Evolutionary conservation across 2,113 vertebrate genomes (phyloP).

Genomic region (Rhea pennata): DNA sequence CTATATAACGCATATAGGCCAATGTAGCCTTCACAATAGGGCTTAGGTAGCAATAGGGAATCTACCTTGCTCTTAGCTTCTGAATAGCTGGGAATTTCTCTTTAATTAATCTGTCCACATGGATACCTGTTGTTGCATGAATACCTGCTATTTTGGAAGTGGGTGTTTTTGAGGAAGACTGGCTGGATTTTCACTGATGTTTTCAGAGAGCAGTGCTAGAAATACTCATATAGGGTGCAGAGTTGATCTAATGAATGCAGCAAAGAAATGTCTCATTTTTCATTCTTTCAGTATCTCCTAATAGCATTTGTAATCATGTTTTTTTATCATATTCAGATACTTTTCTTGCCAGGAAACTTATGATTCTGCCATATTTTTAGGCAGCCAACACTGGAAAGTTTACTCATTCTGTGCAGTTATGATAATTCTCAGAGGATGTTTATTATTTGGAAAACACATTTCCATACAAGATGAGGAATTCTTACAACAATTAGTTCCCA

Average conservation of each 20-base stretch:
- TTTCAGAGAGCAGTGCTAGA: not conserved
- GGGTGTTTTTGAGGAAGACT: not conserved
- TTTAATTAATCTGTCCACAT: not conserved
- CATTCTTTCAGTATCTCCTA: conserved; percentile 38
- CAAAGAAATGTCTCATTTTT: not conserved
- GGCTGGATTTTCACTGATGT: not conserved
- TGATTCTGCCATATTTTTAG: not conserved
- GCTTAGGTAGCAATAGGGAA: not conserved
- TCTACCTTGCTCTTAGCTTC: not conserved
- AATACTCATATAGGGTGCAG: not conserved
- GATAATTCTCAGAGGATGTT: conserved; percentile 32
- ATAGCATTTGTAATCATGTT: conserved; percentile 7
- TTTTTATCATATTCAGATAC: conserved; percentile 33
- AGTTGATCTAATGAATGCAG: not conserved
- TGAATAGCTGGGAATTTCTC: not conserved
- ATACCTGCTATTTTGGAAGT: not conserved
- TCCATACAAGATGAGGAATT: conserved; percentile 14
- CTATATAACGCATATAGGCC: not conserved
- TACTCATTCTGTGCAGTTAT: conserved; percentile 23
- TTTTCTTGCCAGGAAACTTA: conserved; percentile 58
- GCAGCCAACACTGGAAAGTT: conserved; percentile 50
- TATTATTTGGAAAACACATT: conserved; percentile 19
- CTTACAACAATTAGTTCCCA: not conserved
- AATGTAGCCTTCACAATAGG: not conserved
- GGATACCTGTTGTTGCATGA: not conserved